These are phyloP conservation scores for Phoebastria nigripes DNA, from an alignment of 2,797 vertebrate genomes.

Conservation along the genomic window DNA sequence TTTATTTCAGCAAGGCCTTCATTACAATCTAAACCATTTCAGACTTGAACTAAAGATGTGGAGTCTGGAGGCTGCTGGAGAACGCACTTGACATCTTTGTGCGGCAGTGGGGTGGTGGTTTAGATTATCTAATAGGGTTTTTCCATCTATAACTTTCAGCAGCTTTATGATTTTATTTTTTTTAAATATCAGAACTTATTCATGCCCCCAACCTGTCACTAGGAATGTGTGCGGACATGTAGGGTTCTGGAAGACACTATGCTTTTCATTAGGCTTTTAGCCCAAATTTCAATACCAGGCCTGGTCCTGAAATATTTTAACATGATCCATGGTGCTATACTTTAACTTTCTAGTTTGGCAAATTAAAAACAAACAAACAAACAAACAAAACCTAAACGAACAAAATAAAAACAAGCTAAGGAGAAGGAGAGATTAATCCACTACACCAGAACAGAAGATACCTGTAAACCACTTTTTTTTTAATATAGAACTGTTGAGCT, in stretches of 20 bases:
- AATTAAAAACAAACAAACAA: neutral
- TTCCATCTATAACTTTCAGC: neutral
- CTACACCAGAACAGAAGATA: neutral
- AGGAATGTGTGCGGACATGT: neutral
- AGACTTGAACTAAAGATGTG: neutral
- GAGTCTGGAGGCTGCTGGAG: neutral
- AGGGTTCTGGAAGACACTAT: neutral
- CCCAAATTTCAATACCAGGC: neutral
- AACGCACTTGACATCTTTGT: neutral
- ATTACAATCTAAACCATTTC: neutral
- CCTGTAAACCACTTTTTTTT: fast-evolving
- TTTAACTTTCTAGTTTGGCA: neutral
- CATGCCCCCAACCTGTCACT: neutral
- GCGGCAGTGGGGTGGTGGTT: fast-evolving
- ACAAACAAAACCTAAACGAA: neutral
- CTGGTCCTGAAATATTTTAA: neutral
- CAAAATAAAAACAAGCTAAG: neutral
- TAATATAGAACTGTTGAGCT: neutral
- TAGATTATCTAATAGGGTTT: neutral
- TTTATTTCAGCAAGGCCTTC: neutral
- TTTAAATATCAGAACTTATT: neutral
- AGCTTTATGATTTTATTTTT: neutral
- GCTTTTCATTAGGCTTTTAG: neutral
- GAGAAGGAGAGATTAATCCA: neutral
- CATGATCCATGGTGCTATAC: neutral